phyloP scores from a whole-genome alignment of 2,113 vertebrate species.

The Pachyramphus minor region DNA sequence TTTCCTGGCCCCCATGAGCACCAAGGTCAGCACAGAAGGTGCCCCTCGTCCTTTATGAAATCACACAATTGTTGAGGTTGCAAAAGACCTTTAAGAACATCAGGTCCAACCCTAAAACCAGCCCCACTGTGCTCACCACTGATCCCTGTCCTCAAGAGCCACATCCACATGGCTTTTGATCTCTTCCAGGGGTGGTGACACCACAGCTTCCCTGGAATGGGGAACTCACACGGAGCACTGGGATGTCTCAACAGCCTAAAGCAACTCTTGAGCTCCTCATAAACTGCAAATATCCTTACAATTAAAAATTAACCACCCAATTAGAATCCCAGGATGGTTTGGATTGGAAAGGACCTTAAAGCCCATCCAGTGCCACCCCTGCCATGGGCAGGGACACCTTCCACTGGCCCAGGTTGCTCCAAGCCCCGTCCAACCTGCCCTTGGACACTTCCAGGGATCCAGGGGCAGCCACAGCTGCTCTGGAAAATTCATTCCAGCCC shows the following conservation, averaged over 20 bases:
- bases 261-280: neutral
- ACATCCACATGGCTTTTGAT: neutral
- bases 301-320: neutral
- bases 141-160: neutral
- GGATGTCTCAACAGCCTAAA: neutral
- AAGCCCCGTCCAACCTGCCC: neutral
- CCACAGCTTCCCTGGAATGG: neutral
- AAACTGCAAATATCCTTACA: neutral
- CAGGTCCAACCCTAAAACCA: neutral
- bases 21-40: neutral
- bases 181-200: neutral
- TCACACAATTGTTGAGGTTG: neutral
- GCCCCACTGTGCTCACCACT: neutral
- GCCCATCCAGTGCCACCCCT: neutral
- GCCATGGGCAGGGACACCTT: neutral
- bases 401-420: neutral
- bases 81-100: neutral
- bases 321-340: neutral
- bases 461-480: neutral
- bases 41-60: neutral
- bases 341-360: neutral
- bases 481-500: rapidly evolving
- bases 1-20: neutral
- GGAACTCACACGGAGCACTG: neutral
- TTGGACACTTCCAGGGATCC: neutral